A percentile compares a stretch with the other conserved stretches of the same genome.
Conservation (phyloP, 2,888 invertebrate genomes). For the Monochamus alternatus region DNA sequence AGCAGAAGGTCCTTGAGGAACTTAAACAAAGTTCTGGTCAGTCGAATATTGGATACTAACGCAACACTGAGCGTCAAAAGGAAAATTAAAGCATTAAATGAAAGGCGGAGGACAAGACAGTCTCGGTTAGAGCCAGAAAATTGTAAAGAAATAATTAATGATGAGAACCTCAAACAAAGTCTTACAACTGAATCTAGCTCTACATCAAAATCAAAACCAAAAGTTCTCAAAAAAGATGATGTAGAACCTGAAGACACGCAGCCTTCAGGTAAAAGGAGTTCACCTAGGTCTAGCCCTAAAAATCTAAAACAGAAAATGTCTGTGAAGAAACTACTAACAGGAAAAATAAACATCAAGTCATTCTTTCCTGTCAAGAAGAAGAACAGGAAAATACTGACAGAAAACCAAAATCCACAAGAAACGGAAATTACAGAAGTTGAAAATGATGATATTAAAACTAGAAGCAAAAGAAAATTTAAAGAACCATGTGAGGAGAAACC, state of each 20-base stretch:
- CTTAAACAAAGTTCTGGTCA: slow-evolving; percentile 65
- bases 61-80: slow-evolving; percentile 60
- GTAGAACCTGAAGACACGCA: slow-evolving; percentile 27
- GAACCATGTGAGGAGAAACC: slow-evolving; percentile 27
- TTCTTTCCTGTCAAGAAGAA: slow-evolving; percentile 63
- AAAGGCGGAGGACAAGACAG: slow-evolving; percentile 56
- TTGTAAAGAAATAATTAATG: slow-evolving; percentile 26
- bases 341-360: slow-evolving; percentile 61
- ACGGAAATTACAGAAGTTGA: slow-evolving; percentile 11
- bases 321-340: slow-evolving; percentile 53
- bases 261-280: slow-evolving; percentile 44
- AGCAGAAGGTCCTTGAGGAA: slow-evolving; percentile 60
- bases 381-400: slow-evolving; percentile 35
- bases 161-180: slow-evolving; percentile 43
- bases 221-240: slow-evolving; percentile 30
- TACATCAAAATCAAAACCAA: slow-evolving; percentile 30
- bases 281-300: slow-evolving; percentile 51
- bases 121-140: slow-evolving; percentile 36
- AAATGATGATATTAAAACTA: slow-evolving; percentile 34
- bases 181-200: not conserved
- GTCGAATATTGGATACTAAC: slow-evolving; percentile 66
- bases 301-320: slow-evolving; percentile 46
- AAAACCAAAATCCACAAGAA: slow-evolving; percentile 29
- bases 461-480: slow-evolving; percentile 45
- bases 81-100: slow-evolving; percentile 58